Conservation (phyloP, 2,113 vertebrate species). For the Gymnorhina tibicen region DNA sequence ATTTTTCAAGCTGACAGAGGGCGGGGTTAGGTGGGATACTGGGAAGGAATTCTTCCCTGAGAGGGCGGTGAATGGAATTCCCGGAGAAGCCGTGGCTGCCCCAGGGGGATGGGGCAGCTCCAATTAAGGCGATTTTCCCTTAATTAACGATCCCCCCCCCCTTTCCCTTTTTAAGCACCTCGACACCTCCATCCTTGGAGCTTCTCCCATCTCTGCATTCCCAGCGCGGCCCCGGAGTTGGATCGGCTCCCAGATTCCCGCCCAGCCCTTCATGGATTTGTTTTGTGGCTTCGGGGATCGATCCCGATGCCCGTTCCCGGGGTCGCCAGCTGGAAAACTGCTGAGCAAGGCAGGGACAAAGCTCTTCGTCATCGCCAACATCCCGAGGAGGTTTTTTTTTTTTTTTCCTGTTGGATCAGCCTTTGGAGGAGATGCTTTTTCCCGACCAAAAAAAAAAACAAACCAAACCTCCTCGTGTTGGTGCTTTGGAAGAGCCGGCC, state of each 20-base stretch:
- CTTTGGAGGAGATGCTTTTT: neutral
- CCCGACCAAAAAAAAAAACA: neutral
- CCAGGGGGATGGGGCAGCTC: neutral
- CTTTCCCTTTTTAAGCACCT: neutral
- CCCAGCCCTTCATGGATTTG: neutral
- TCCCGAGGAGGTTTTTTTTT: neutral
- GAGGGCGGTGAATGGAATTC: neutral
- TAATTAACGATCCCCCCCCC: neutral
- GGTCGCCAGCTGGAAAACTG: neutral
- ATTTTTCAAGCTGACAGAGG: neutral
- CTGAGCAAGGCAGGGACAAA: neutral
- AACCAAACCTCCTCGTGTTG: accelerated
- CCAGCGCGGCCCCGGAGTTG: neutral
- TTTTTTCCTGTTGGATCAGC: neutral
- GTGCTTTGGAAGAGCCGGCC: accelerated
- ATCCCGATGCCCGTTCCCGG: accelerated
- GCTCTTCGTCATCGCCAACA: neutral
- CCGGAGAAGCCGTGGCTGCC: neutral
- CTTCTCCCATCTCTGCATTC: neutral
- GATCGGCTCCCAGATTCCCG: neutral
- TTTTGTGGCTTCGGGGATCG: neutral
- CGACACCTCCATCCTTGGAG: neutral
- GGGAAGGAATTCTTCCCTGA: neutral
- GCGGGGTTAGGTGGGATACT: neutral
- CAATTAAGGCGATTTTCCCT: accelerated